phyloP scores from a whole-genome alignment of 1,140 invertebrate species.

The Acromyrmex echinatior region DNA sequence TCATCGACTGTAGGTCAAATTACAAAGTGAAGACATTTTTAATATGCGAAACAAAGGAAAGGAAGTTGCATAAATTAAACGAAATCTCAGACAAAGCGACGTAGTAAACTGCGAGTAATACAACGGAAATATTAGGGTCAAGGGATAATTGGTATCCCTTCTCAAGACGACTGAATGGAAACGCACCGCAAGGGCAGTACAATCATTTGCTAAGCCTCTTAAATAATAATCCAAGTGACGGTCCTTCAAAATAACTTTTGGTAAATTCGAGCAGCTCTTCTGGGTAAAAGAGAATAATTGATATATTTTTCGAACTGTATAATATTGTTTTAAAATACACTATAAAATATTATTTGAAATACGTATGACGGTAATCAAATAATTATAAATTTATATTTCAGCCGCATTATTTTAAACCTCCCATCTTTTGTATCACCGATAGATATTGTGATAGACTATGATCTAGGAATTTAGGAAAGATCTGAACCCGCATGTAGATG shows the following conservation, averaged over 20 bases:
- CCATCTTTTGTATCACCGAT: background rate
- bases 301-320: background rate
- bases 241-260: slow-evolving; percentile 16
- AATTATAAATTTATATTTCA: background rate
- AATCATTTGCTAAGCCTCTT: slow-evolving; percentile 29
- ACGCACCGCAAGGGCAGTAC: background rate
- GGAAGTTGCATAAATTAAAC: slow-evolving; percentile 41
- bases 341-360: background rate
- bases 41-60: background rate
- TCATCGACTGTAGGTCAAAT: background rate
- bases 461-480: background rate
- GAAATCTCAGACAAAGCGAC: slow-evolving; percentile 48
- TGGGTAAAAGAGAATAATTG: background rate
- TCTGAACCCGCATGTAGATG: slow-evolving; percentile 31
- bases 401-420: background rate
- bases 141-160: slow-evolving; percentile 52
- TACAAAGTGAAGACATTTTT: slow-evolving; percentile 11
- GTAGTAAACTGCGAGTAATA: slow-evolving; percentile 17
- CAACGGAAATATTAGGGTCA: slow-evolving; percentile 47
- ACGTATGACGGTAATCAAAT: background rate
- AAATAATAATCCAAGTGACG: slow-evolving; percentile 41
- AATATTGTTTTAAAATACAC: background rate
- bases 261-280: background rate
- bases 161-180: slow-evolving; percentile 11
- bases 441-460: background rate